A percentile compares a stretch with the other conserved stretches of the same genome.
Evolutionary conservation across 2,888 invertebrate species (phyloP).

Genomic region (Thera britannica): DNA sequence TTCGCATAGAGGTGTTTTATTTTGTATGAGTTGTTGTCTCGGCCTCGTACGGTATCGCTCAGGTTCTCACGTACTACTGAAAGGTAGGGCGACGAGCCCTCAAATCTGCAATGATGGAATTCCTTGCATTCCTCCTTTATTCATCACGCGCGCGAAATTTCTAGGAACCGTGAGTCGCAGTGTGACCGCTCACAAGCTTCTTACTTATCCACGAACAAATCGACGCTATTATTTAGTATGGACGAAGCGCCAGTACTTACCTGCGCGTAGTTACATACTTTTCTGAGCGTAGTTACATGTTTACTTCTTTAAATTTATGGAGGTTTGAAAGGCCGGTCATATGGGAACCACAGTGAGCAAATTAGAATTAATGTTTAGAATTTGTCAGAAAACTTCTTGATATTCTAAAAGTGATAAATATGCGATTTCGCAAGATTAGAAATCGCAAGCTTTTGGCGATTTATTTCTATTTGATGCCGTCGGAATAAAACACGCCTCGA

Average conservation of each 20-base stretch:
- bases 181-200: constrained; percentile 66
- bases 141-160: constrained; percentile 79
- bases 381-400: constrained; percentile 46
- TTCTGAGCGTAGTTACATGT: constrained; percentile 45
- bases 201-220: constrained; percentile 75
- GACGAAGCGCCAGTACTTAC: constrained; percentile 68
- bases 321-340: constrained; percentile 72
- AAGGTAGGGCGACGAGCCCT: constrained; percentile 65
- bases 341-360: constrained; percentile 65
- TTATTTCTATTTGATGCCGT: constrained; percentile 60
- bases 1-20: constrained; percentile 52
- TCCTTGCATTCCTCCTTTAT: constrained; percentile 75
- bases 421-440: constrained; percentile 48
- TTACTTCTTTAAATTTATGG: constrained; percentile 70
- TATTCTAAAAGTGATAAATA: constrained; percentile 41
- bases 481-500: constrained; percentile 57
- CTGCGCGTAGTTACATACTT: constrained; percentile 49
- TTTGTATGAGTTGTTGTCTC: constrained; percentile 57
- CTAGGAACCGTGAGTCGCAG: constrained; percentile 75
- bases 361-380: constrained; percentile 52
- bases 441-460: constrained; percentile 38
- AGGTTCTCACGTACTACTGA: constrained; percentile 68
- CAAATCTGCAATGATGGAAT: constrained; percentile 80
- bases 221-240: constrained; percentile 76
- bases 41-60: constrained; percentile 33